phyloP scores from a whole-genome alignment of 2,113 vertebrate species.

The Kryptolebias marmoratus region DNA sequence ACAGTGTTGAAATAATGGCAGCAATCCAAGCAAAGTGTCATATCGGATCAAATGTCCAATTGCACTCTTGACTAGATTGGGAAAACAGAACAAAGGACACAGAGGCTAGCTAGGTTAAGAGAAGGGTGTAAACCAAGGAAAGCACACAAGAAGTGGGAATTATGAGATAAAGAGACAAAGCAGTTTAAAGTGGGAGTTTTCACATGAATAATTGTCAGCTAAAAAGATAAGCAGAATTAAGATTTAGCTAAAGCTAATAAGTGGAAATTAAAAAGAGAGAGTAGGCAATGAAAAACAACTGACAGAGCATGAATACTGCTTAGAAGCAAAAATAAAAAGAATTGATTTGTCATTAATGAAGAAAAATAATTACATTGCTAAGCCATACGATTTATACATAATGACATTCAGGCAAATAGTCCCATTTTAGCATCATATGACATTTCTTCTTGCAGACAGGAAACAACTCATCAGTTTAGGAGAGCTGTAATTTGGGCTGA shows the following conservation, averaged over 20 bases:
- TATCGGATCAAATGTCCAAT: slow-evolving; percentile 37
- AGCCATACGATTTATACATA: not conserved
- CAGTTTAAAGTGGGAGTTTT: slow-evolving; percentile 20
- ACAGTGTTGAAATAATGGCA: slow-evolving; percentile 15
- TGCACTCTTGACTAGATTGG: slow-evolving; percentile 34
- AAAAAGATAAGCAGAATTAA: not conserved
- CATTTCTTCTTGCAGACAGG: slow-evolving; percentile 9
- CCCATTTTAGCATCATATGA: slow-evolving; percentile 8
- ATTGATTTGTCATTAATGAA: slow-evolving; percentile 19
- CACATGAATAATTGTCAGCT: not conserved
- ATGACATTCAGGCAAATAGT: not conserved
- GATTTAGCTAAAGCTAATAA: slow-evolving; percentile 65
- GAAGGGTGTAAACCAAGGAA: not conserved
- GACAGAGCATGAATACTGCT: slow-evolving; percentile 37
- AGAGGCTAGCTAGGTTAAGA: slow-evolving; percentile 6
- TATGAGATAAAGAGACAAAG: not conserved
- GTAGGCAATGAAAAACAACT: slow-evolving; percentile 19
- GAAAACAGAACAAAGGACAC: slow-evolving; percentile 12
- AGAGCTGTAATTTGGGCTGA: slow-evolving; percentile 50
- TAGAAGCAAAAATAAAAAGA: slow-evolving; percentile 2
- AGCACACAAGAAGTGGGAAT: not conserved
- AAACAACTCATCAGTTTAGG: slow-evolving; percentile 39
- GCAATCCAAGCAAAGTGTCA: slow-evolving; percentile 40
- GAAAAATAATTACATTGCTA: slow-evolving; percentile 25
- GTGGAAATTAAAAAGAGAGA: slow-evolving; percentile 46